phyloP scores from a whole-genome alignment of 2,113 vertebrate genomes.

The Saguinus imperator region DNA sequence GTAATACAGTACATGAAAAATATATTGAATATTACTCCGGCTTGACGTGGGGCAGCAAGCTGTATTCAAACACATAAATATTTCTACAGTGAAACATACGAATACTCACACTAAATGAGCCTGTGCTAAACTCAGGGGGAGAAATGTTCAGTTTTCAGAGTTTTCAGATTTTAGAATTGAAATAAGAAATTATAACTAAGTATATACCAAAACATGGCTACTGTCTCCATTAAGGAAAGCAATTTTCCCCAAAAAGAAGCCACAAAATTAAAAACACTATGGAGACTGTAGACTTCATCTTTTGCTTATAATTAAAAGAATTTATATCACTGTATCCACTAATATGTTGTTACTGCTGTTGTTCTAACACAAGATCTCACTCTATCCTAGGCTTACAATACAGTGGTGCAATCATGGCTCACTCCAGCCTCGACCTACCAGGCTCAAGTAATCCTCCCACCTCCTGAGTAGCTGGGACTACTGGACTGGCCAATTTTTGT shows the following conservation, averaged over 20 bases:
- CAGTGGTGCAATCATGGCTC: no score
- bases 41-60: background rate
- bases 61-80: background rate
- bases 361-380: no score
- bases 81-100: slow-evolving; percentile 4
- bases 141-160: background rate
- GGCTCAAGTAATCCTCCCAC: no score
- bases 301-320: slow-evolving; percentile 31
- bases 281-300: background rate
- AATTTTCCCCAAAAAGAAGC: background rate
- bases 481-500: no score
- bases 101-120: slow-evolving; percentile 15
- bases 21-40: background rate
- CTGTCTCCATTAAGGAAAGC: background rate
- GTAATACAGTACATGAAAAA: background rate
- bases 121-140: background rate
- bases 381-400: no score
- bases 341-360: background rate
- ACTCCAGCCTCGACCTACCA: no score
- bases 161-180: slow-evolving; percentile 19
- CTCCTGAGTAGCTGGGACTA: no score
- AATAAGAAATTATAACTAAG: background rate
- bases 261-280: slow-evolving; percentile 5
- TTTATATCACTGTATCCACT: background rate
- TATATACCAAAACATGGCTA: background rate